Conservation (phyloP, 2,888 invertebrate genomes). For the Andrena camellia region DNA sequence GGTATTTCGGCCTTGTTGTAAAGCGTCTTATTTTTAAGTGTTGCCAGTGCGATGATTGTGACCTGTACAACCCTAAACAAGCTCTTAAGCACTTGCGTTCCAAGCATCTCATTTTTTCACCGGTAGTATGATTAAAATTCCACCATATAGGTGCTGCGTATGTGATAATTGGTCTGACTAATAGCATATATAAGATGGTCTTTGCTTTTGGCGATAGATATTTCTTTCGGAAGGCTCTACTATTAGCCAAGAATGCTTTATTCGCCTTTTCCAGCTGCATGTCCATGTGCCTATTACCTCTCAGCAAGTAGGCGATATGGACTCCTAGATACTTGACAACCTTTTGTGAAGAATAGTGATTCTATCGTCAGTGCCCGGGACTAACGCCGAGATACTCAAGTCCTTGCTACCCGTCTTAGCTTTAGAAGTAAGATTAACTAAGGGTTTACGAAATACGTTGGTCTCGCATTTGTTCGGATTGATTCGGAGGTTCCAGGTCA, state of each 20-base stretch:
- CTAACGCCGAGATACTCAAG: background rate
- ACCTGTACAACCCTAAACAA: too few relatives aligned
- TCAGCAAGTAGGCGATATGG: background rate
- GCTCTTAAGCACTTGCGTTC: too few relatives aligned
- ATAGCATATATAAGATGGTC: too few relatives aligned
- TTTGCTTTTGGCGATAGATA: background rate
- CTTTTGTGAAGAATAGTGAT: background rate
- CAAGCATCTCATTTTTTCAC: too few relatives aligned
- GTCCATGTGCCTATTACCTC: background rate
- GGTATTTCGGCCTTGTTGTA: background rate
- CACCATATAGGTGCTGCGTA: too few relatives aligned
- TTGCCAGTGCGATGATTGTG: too few relatives aligned
- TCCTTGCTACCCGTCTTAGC: too few relatives aligned
- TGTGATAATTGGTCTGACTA: too few relatives aligned
- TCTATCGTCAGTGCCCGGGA: background rate
- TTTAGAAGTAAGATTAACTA: background rate
- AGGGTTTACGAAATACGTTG: background rate
- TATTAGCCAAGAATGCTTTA: background rate
- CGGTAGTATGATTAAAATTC: too few relatives aligned
- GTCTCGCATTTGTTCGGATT: constrained; percentile 14
- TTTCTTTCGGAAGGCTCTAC: background rate
- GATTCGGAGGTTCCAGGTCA: background rate
- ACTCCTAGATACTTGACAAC: background rate
- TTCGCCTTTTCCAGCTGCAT: constrained; percentile 5
- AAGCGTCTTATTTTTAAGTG: background rate